phyloP scores from a whole-genome alignment of 2,888 invertebrate genomes.

The Meandrusa payeni region DNA sequence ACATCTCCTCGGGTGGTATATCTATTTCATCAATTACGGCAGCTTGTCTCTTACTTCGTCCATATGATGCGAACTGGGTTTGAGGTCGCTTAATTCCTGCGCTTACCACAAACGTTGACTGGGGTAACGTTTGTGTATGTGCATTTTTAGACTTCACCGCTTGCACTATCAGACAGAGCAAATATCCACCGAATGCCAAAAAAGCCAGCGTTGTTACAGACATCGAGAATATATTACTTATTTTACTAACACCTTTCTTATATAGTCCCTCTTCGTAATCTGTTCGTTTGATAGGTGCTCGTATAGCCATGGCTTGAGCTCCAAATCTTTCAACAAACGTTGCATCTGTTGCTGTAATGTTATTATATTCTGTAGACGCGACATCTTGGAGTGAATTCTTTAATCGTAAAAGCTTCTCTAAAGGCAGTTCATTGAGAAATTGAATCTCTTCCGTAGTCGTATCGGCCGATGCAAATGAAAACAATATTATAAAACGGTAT shows the following conservation, averaged over 20 bases:
- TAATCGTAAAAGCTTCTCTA: constrained; percentile 85
- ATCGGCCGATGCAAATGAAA: constrained; percentile 34
- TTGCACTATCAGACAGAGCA: constrained; percentile 88
- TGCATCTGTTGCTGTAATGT: constrained; percentile 46
- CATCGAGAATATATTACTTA: constrained; percentile 88
- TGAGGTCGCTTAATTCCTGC: constrained; percentile 68
- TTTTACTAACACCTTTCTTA: constrained; percentile 80
- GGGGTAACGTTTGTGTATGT: too few relatives aligned
- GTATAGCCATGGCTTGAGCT: constrained; percentile 66
- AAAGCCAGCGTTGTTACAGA: constrained; percentile 90
- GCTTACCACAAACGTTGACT: constrained; percentile 58
- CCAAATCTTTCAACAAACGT: constrained; percentile 54
- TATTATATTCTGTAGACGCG: constrained; percentile 44
- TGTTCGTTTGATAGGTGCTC: constrained; percentile 54
- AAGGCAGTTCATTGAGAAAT: constrained; percentile 84
- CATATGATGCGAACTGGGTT: constrained; percentile 59
- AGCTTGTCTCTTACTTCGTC: constrained; percentile 45
- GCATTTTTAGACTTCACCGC: constrained; percentile 85
- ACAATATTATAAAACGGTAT: neutral
- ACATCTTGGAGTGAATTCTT: constrained; percentile 66
- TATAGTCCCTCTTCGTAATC: constrained; percentile 72
- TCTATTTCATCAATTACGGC: constrained; percentile 40
- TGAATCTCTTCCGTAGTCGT: constrained; percentile 58
- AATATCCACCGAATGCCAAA: constrained; percentile 91
- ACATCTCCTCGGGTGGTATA: constrained; percentile 70